These are phyloP conservation scores for Siphonodentalium dalli DNA, from an alignment of 2,888 invertebrate species.

Conservation along the genomic window DNA sequence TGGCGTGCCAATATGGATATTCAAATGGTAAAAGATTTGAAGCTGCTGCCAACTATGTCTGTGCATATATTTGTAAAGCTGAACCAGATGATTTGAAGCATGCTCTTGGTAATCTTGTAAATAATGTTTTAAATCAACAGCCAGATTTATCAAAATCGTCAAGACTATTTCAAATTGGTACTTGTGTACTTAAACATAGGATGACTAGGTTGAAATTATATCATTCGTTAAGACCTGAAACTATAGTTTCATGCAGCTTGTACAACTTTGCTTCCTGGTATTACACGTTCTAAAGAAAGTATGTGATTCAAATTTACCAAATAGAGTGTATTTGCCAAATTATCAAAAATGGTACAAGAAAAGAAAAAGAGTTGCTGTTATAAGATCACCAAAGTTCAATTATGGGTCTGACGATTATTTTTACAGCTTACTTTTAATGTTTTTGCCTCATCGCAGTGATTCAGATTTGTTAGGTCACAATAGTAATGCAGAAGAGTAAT, in stretches of 20 bases:
- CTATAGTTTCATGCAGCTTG: slow-evolving; percentile 4
- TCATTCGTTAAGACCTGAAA: background rate
- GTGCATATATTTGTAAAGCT: slow-evolving; percentile 14
- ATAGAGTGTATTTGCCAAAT: slow-evolving; percentile 7
- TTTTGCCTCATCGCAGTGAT: slow-evolving; percentile 20
- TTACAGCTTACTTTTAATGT: slow-evolving; percentile 16
- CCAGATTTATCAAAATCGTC: no score
- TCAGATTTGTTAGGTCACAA: slow-evolving; percentile 2
- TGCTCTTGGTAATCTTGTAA: no score
- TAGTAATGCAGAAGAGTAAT: slow-evolving; percentile 13
- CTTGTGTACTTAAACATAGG: no score
- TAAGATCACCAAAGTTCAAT: slow-evolving; percentile 10
- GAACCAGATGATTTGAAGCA: slow-evolving; percentile 13
- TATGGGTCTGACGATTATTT: slow-evolving; percentile 17
- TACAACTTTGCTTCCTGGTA: no score
- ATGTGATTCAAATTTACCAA: no score
- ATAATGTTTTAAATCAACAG: no score
- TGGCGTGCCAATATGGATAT: slow-evolving; percentile 22
- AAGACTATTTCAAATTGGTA: no score
- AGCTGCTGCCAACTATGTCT: slow-evolving; percentile 14
- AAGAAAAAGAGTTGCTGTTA: slow-evolving; percentile 5
- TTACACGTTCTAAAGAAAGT: no score
- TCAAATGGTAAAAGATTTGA: slow-evolving; percentile 10
- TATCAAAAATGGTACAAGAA: slow-evolving; percentile 8
- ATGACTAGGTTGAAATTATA: no score